These are phyloP conservation scores for Aurelia sp. DNA, from an alignment of 30 jellyfish, hydroid and myxozoan genomes.

Conservation along the genomic window DNA sequence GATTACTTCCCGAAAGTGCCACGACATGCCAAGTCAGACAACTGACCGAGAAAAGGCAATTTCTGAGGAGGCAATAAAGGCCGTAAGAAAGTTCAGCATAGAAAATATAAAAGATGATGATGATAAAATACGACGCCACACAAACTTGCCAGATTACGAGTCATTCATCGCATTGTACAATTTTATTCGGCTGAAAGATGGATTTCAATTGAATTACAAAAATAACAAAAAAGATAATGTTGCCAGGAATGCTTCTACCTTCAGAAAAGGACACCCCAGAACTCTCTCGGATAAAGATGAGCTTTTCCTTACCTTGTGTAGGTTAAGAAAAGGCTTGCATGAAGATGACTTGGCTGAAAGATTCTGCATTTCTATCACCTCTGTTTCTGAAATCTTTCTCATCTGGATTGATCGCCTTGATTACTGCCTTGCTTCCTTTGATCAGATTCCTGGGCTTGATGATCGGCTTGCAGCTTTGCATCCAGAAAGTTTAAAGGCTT, in stretches of 20 bases:
- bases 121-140: too few relatives aligned
- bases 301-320: conserved; percentile 1
- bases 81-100: too few relatives aligned
- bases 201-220: not conserved
- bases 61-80: too few relatives aligned
- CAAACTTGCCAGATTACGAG: too few relatives aligned
- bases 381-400: conserved; percentile 22
- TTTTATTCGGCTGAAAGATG: not conserved
- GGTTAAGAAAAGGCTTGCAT: not conserved
- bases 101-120: too few relatives aligned
- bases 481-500: conserved; percentile 19
- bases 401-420: conserved; percentile 32
- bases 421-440: conserved; percentile 9
- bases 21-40: too few relatives aligned
- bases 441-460: not conserved
- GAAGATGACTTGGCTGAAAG: conserved; percentile 5
- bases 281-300: conserved; percentile 4
- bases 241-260: not conserved
- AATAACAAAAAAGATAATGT: conserved; percentile 5
- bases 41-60: too few relatives aligned
- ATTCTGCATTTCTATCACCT: not conserved
- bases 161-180: too few relatives aligned
- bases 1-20: too few relatives aligned
- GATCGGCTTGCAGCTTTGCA: not conserved
- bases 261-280: conserved; percentile 14